These are phyloP conservation scores for Andrena dorsata DNA, from an alignment of 2,888 invertebrate species.

Conservation along the genomic window DNA sequence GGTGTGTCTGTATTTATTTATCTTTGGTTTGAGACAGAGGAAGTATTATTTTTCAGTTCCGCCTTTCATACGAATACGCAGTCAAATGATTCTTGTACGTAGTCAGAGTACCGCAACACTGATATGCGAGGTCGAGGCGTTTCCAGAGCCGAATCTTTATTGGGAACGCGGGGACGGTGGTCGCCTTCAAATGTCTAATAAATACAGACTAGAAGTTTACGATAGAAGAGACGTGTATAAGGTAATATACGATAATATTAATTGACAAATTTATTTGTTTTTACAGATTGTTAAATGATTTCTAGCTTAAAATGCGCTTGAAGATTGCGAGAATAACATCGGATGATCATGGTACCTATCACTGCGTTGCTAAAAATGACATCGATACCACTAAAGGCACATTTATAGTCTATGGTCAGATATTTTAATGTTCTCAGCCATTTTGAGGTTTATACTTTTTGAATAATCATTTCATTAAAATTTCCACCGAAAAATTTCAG, in stretches of 20 bases:
- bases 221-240: slow-evolving; percentile 86
- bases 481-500: slow-evolving; percentile 57
- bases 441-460: not conserved
- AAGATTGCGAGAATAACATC: slow-evolving; percentile 90
- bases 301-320: slow-evolving; percentile 91
- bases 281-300: slow-evolving; percentile 36
- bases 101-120: slow-evolving; percentile 90
- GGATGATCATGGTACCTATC: slow-evolving; percentile 91
- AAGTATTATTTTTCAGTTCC: slow-evolving; percentile 88
- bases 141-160: slow-evolving; percentile 93
- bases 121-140: slow-evolving; percentile 95
- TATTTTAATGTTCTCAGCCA: slow-evolving; percentile 4
- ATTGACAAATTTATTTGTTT: not conserved
- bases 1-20: not conserved
- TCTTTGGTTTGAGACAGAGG: slow-evolving; percentile 3
- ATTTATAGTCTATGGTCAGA: slow-evolving; percentile 88
- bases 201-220: slow-evolving; percentile 88
- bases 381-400: slow-evolving; percentile 92
- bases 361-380: slow-evolving; percentile 94
- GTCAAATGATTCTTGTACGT: slow-evolving; percentile 90
- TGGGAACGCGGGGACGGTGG: slow-evolving; percentile 94
- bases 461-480: slow-evolving; percentile 18
- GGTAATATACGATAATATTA: slow-evolving; percentile 74
- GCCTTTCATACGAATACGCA: slow-evolving; percentile 92
- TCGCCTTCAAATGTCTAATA: slow-evolving; percentile 89